These are phyloP conservation scores for Atta texana DNA, from an alignment of 1,140 invertebrate genomes.

Conservation along the genomic window DNA sequence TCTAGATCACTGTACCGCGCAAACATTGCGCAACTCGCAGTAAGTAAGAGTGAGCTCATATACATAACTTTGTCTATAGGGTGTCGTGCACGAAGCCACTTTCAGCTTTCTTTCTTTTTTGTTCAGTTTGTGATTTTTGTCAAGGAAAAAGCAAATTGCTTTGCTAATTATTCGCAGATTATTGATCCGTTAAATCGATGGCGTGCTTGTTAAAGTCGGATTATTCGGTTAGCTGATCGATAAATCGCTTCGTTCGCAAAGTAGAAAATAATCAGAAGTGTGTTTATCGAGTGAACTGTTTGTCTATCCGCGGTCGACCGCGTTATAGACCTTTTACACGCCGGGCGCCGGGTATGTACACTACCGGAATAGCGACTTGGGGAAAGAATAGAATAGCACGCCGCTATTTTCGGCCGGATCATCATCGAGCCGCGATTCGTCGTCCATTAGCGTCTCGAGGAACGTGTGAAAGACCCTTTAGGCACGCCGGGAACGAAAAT, in stretches of 20 bases:
- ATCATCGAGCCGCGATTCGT: conserved; percentile 69
- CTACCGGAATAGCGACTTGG: conserved; percentile 66
- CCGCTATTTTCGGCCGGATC: conserved; percentile 70
- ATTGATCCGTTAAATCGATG: background rate
- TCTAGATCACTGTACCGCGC: conserved; percentile 68
- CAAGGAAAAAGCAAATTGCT: background rate
- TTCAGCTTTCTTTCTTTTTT: background rate
- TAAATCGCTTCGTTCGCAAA: conserved; percentile 4
- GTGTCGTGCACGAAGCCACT: background rate
- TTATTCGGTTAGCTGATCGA: background rate
- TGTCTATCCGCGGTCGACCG: conserved; percentile 20
- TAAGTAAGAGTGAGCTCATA: conserved; percentile 34
- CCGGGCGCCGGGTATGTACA: conserved; percentile 52
- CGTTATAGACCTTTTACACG: conserved; percentile 13
- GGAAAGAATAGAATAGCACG: conserved; percentile 66
- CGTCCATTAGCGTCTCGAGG: conserved; percentile 15
- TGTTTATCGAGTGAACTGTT: conserved; percentile 27
- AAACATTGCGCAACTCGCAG: conserved; percentile 61
- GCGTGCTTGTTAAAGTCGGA: background rate
- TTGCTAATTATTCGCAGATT: background rate
- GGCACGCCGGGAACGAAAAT: conserved; percentile 68
- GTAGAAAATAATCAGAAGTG: conserved; percentile 9
- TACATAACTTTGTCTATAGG: conserved; percentile 2
- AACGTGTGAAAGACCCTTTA: conserved; percentile 69
- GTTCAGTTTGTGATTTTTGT: background rate